These are phyloP conservation scores for Ficedula albicollis DNA, from an alignment of 2,797 vertebrate genomes.

Conservation along the genomic window DNA sequence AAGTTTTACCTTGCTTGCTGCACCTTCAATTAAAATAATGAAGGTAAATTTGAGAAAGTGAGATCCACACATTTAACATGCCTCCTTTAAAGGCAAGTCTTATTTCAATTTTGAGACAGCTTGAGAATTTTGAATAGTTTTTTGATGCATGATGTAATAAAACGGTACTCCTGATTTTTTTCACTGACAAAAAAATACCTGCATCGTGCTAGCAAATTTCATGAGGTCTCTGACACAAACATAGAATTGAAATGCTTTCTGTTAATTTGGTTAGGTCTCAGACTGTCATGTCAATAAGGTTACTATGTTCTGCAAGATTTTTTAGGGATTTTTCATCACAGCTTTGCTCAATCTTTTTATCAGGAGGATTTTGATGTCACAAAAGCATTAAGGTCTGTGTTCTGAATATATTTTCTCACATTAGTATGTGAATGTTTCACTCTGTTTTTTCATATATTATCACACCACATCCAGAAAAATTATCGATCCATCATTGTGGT, in stretches of 20 bases:
- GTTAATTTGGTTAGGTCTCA: background rate
- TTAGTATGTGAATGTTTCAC: background rate
- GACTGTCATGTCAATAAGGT: background rate
- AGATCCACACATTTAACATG: background rate
- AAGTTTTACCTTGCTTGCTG: background rate
- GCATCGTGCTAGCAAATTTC: background rate
- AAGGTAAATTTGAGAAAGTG: background rate
- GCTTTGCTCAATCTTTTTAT: background rate
- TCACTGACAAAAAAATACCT: background rate
- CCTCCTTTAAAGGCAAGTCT: background rate
- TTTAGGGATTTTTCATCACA: background rate
- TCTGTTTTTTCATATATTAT: background rate
- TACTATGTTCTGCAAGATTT: background rate
- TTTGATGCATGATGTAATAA: background rate
- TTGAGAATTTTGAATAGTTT: background rate
- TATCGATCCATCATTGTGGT: constrained; percentile 28
- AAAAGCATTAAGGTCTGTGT: background rate
- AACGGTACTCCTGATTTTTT: background rate
- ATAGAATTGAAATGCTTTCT: background rate
- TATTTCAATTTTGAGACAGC: background rate
- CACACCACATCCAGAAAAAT: background rate
- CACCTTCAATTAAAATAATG: background rate
- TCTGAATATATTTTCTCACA: background rate
- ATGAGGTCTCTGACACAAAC: background rate
- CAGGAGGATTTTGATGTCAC: background rate